Percentiles rank a stretch among this genome's conserved stretches.
Conservation (phyloP, 2,113 vertebrate genomes). For the Paralichthys olivaceus region DNA sequence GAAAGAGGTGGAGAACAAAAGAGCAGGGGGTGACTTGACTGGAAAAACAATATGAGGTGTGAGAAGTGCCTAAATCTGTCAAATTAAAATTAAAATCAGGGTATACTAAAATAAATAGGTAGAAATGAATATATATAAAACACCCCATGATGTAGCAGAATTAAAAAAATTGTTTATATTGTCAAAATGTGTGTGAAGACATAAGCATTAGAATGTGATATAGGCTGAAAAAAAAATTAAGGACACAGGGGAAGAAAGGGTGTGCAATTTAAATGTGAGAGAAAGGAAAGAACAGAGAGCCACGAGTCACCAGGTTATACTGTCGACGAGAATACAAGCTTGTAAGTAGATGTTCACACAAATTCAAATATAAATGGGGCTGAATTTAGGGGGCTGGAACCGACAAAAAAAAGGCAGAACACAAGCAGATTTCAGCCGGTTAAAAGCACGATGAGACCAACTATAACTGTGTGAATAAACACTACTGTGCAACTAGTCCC, state of each 20-base stretch:
- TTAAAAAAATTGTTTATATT: conserved; percentile 1
- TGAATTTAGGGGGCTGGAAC: background rate
- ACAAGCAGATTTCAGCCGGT: background rate
- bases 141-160: background rate
- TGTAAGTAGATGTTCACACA: background rate
- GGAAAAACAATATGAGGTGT: background rate
- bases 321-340: background rate
- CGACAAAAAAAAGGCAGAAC: background rate
- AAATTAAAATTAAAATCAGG: background rate
- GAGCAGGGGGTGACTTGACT: too few relatives aligned
- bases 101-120: background rate
- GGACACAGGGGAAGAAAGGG: background rate
- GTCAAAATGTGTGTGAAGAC: background rate
- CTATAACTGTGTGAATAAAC: background rate
- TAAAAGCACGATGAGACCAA: background rate
- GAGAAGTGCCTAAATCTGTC: background rate
- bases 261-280: conserved; percentile 4
- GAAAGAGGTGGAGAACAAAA: background rate
- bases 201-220: background rate
- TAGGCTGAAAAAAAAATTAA: background rate
- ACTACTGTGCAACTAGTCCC: too few relatives aligned
- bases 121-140: background rate
- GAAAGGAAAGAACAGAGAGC: background rate
- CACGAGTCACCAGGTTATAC: background rate
- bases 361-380: background rate